Conservation (phyloP, 2,113 vertebrate species). For the Grammomys surdaster region DNA sequence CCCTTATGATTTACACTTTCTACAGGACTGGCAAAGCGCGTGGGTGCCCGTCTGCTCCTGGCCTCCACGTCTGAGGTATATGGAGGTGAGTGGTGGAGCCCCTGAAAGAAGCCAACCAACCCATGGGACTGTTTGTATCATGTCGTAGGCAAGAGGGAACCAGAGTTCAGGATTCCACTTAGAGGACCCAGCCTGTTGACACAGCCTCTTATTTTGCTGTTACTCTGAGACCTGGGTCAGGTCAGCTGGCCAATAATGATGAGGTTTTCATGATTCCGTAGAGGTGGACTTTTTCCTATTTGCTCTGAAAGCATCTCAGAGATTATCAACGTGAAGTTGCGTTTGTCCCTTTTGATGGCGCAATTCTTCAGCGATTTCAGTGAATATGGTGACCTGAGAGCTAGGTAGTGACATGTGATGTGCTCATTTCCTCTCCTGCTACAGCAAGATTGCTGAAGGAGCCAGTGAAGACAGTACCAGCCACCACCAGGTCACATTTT, state of each 20-base stretch:
- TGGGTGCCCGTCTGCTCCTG: constrained; percentile 96
- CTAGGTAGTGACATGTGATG: not conserved
- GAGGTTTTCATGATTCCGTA: accelerated
- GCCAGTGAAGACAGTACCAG: not conserved
- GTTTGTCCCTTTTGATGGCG: not conserved
- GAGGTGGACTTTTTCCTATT: not conserved
- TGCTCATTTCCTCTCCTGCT: not conserved
- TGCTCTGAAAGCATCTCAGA: not conserved
- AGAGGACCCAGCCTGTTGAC: not conserved
- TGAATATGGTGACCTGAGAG: not conserved
- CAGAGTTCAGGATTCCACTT: not conserved
- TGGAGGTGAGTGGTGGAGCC: constrained; percentile 91
- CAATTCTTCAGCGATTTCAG: not conserved
- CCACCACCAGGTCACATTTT: not conserved
- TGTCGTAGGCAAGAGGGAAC: not conserved
- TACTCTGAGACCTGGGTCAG: accelerated
- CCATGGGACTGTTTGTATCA: not conserved
- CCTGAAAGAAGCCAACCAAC: accelerated
- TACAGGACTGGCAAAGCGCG: constrained; percentile 96
- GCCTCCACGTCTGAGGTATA: constrained; percentile 99
- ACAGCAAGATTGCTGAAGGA: not conserved
- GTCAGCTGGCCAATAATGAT: not conserved
- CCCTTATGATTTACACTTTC: constrained; percentile 16
- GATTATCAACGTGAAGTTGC: too few relatives aligned
- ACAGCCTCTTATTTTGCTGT: not conserved